Percentiles rank a stretch among this genome's conserved stretches.
phyloP scores from a whole-genome alignment of 2,888 invertebrate genomes.

The Eupeodes latifasciatus region DNA sequence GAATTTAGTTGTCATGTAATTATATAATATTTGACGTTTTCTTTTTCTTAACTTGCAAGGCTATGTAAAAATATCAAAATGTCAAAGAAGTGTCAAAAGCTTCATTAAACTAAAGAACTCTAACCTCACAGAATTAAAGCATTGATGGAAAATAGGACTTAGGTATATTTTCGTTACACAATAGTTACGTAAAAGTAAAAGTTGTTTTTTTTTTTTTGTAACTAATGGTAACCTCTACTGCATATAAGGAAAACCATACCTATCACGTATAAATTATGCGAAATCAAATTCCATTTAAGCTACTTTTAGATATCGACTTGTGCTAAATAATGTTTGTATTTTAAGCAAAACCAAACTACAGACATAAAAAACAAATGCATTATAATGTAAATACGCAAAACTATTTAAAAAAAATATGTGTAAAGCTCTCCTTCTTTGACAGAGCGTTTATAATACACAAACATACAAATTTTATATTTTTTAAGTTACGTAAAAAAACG shows the following conservation, averaged over 20 bases:
- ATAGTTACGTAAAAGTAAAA: neutral
- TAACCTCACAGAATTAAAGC: too few species aligned
- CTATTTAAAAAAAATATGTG: neutral
- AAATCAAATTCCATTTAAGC: neutral
- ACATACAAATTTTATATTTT: neutral
- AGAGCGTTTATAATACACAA: neutral
- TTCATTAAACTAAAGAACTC: too few species aligned
- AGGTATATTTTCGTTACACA: too few species aligned
- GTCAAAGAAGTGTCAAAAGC: too few species aligned
- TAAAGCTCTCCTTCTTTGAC: neutral
- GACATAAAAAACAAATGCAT: too few species aligned
- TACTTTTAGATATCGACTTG: constrained; percentile 53
- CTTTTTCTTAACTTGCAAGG: too few species aligned
- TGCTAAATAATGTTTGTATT: constrained; percentile 32
- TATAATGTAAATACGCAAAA: too few species aligned
- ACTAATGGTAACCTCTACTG: constrained; percentile 39
- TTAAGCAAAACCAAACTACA: too few species aligned
- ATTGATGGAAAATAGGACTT: too few species aligned
- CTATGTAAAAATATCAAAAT: too few species aligned
- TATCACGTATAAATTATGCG: constrained; percentile 29
- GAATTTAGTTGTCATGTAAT: too few species aligned
- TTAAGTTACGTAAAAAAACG: constrained; percentile 5
- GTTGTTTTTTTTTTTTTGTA: constrained; percentile 26
- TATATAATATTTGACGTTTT: too few species aligned
- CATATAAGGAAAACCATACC: neutral